Evolutionary conservation across 1,140 invertebrate genomes (phyloP).

Genomic region (Belonocnema kinseyi): DNA sequence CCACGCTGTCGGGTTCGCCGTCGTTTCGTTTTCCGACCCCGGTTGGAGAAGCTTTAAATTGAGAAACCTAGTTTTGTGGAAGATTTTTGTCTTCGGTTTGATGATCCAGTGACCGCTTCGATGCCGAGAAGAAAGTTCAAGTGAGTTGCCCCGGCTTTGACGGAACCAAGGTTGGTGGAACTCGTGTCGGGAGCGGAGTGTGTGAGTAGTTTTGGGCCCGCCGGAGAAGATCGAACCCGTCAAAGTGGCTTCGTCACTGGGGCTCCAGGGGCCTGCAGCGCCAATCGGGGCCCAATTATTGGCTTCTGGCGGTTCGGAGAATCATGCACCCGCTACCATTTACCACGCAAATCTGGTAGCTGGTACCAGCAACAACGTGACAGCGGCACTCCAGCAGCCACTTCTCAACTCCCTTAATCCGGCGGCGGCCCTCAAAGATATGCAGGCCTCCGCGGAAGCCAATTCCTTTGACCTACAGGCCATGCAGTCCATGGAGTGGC

Average conservation of each 20-base stretch:
- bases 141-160: slow-evolving; percentile 33
- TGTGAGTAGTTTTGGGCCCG: slow-evolving; percentile 67
- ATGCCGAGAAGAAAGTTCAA: slow-evolving; percentile 51
- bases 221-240: slow-evolving; percentile 71
- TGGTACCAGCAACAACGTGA: slow-evolving; percentile 71
- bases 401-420: slow-evolving; percentile 69
- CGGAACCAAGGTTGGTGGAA: slow-evolving; percentile 38
- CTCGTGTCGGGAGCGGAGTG: slow-evolving; percentile 44
- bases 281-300: slow-evolving; percentile 74
- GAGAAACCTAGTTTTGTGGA: background rate
- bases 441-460: slow-evolving; percentile 84
- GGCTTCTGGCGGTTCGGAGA: slow-evolving; percentile 68
- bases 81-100: background rate
- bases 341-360: slow-evolving; percentile 74
- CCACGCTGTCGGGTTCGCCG: slow-evolving; percentile 51
- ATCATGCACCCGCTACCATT: slow-evolving; percentile 68
- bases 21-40: slow-evolving; percentile 38
- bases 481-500: slow-evolving; percentile 95
- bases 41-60: background rate
- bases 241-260: slow-evolving; percentile 77
- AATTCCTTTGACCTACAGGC: slow-evolving; percentile 82
- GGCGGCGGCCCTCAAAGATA: slow-evolving; percentile 80
- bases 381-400: slow-evolving; percentile 71
- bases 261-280: slow-evolving; percentile 75
- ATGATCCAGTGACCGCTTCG: slow-evolving; percentile 42